phyloP scores from a whole-genome alignment of 2,888 invertebrate species.

The Heliconius ismenius region DNA sequence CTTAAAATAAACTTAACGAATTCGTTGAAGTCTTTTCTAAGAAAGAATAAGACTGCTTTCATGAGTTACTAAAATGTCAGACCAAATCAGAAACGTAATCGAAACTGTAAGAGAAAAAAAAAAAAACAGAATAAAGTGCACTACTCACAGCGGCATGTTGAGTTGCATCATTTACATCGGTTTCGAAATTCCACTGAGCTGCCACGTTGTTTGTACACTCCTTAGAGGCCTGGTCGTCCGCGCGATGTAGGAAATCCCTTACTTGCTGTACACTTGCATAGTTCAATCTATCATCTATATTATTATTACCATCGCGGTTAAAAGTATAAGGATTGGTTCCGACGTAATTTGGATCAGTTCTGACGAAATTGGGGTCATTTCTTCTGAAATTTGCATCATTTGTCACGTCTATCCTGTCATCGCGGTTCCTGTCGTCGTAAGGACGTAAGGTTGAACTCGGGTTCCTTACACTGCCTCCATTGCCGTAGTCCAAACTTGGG shows the following conservation, averaged over 20 bases:
- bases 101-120: not conserved
- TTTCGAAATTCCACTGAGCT: conserved; percentile 94
- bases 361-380: conserved; percentile 79
- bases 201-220: conserved; percentile 93
- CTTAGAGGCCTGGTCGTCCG: conserved; percentile 89
- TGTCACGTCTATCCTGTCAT: conserved; percentile 74
- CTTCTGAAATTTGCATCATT: conserved; percentile 74
- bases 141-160: conserved; percentile 91
- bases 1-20: too few species aligned
- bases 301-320: conserved; percentile 66
- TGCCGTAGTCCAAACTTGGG: conserved; percentile 64
- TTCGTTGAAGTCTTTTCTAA: conserved; percentile 25
- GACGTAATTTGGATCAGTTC: conserved; percentile 71
- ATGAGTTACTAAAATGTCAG: not conserved
- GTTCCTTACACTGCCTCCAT: conserved; percentile 52
- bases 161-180: conserved; percentile 90
- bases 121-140: not conserved
- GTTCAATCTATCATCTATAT: conserved; percentile 70
- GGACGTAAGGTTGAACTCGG: conserved; percentile 62
- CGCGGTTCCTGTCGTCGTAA: conserved; percentile 63
- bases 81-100: not conserved
- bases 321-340: conserved; percentile 74
- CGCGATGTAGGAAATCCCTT: conserved; percentile 84
- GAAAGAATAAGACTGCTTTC: not conserved
- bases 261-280: conserved; percentile 74